Conservation (phyloP, 2,113 vertebrate species). For the Apodemus speciosus region DNA sequence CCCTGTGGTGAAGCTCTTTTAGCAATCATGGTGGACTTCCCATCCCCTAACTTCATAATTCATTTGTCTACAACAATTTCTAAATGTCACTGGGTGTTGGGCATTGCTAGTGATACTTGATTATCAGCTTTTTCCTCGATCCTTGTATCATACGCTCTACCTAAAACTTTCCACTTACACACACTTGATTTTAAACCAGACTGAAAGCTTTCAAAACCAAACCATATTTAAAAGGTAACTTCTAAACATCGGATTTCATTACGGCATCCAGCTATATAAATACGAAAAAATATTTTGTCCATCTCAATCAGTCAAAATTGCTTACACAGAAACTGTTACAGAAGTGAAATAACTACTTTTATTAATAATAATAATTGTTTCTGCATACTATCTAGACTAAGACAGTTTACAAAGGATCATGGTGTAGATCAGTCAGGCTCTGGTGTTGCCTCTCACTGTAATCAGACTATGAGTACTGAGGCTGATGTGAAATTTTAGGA, state of each 20-base stretch:
- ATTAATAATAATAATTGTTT: slow-evolving; percentile 17
- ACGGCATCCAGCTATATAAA: not conserved
- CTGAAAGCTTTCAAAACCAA: not conserved
- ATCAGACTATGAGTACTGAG: not conserved
- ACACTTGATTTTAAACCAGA: not conserved
- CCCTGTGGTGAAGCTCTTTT: not conserved
- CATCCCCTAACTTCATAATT: not conserved
- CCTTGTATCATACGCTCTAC: not conserved
- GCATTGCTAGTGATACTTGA: not conserved
- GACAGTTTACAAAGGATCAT: not conserved
- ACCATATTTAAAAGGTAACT: not conserved
- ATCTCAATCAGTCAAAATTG: not conserved
- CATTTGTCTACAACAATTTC: not conserved
- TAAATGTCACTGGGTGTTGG: not conserved
- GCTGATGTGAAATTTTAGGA: not conserved
- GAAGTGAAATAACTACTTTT: not conserved
- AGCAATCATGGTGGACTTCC: not conserved
- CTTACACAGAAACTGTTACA: not conserved
- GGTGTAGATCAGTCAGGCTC: not conserved
- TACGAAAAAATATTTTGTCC: not conserved
- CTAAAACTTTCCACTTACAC: not conserved
- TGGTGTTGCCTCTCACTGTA: not conserved
- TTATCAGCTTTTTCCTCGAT: not conserved
- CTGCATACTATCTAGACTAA: not conserved
- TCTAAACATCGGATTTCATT: not conserved